Evolutionary conservation across 64 coral and sea anemone species (phyloP).

Genomic region (Montipora capricornis): DNA sequence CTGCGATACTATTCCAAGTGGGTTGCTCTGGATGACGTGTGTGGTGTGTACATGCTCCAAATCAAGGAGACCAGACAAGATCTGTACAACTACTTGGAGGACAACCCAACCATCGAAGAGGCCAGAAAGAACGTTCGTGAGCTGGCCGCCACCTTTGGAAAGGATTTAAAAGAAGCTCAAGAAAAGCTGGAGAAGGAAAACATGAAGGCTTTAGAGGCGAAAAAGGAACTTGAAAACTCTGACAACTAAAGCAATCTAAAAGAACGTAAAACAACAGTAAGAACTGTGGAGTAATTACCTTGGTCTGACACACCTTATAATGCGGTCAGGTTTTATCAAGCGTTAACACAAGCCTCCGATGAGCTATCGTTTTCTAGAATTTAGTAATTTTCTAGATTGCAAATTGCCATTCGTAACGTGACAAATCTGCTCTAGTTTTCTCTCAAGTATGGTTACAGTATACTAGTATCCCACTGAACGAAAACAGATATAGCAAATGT

Average conservation of each 20-base stretch:
- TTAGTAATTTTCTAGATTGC: background rate
- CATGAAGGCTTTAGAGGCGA: slow-evolving; percentile 33
- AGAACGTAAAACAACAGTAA: slow-evolving; percentile 3
- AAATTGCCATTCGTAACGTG: background rate
- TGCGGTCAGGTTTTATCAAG: background rate
- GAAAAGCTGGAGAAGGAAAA: slow-evolving; percentile 44
- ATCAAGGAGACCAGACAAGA: slow-evolving; percentile 72
- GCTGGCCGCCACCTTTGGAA: slow-evolving; percentile 45
- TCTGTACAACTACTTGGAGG: slow-evolving; percentile 60
- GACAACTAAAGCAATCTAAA: background rate
- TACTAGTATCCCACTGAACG: background rate
- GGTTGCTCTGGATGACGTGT: slow-evolving; percentile 79
- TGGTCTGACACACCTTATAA: background rate
- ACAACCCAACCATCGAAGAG: slow-evolving; percentile 71
- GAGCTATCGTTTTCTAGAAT: background rate
- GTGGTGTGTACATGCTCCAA: slow-evolving; percentile 66
- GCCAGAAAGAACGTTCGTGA: slow-evolving; percentile 46
- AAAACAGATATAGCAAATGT: too few relatives aligned
- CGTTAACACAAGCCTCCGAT: background rate
- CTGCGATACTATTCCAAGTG: slow-evolving; percentile 69
- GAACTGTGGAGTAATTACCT: slow-evolving; percentile 1
- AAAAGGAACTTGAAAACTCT: slow-evolving; percentile 16
- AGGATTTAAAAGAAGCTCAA: slow-evolving; percentile 49
- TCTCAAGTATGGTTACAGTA: background rate
- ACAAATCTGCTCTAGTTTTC: background rate